Evolutionary conservation across 2,888 invertebrate species (phyloP).

Genomic region (Trichopria drosophilae): DNA sequence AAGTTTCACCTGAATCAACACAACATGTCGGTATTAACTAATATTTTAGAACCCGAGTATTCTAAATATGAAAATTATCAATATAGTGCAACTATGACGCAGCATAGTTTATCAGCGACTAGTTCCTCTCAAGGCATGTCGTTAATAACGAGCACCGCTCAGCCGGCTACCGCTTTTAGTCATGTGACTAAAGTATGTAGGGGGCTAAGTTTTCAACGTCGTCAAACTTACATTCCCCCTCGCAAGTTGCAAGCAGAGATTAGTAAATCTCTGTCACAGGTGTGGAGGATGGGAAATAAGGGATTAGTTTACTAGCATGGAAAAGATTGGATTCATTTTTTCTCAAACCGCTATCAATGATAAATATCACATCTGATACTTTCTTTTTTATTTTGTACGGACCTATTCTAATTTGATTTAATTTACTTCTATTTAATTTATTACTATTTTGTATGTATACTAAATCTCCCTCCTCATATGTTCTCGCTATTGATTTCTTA

Average conservation of each 20-base stretch:
- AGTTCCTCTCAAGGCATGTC: slow-evolving; percentile 19
- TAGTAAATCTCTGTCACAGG: not conserved
- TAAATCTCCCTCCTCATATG: slow-evolving; percentile 30
- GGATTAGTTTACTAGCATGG: slow-evolving; percentile 33
- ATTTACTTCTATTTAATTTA: slow-evolving; percentile 31
- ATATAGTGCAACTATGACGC: not conserved
- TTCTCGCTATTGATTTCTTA: slow-evolving; percentile 10
- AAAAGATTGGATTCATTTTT: slow-evolving; percentile 33
- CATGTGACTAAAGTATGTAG: slow-evolving; percentile 12
- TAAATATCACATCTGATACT: slow-evolving; percentile 28
- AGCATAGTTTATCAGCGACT: slow-evolving; percentile 8
- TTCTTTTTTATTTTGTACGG: slow-evolving; percentile 32
- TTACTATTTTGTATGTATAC: slow-evolving; percentile 32
- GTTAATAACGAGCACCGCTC: slow-evolving; percentile 17
- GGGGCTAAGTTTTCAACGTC: slow-evolving; percentile 15
- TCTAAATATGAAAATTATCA: not conserved
- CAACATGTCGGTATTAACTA: not conserved
- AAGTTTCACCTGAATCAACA: slow-evolving; percentile 9
- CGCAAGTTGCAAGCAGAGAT: no score
- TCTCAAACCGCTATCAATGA: slow-evolving; percentile 26
- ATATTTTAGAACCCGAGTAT: no score
- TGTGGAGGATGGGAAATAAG: slow-evolving; percentile 4
- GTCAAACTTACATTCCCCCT: slow-evolving; percentile 30
- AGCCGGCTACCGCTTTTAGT: slow-evolving; percentile 13
- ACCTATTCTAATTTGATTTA: slow-evolving; percentile 27